Evolutionary conservation across 2,797 vertebrate genomes (phyloP), one percentile per base, ranked within the genome.

Genomic region (Protosalanx chinensis): DNA sequence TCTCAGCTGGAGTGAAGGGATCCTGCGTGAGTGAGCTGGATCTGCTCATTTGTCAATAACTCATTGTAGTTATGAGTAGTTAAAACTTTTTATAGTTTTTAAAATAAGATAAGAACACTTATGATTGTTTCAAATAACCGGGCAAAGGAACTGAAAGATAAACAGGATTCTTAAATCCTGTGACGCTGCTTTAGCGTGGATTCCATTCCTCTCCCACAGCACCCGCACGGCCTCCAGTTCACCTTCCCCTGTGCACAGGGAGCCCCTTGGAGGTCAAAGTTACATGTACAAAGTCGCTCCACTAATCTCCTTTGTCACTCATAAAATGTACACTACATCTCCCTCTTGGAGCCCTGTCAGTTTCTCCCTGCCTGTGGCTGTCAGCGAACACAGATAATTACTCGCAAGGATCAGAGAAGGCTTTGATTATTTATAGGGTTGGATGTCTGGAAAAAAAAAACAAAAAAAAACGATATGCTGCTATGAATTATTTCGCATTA

Each of bases 271-370:
- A 88, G 91, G 92, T 93, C 91, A 92, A 76, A 89, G 84, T 88
- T 88, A 68, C 89, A 88, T 90, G 91, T 91, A 90, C 79, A 91
- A 87, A 90, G 90, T 89, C 89, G 79, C 77, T 90, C 83, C 65
- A 78, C 92, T 93, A 93, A 93, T 94, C 92, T 93, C 79, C 86
- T 92, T 93, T 93, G 93, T 92, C 91, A 92, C 90, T 94, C 92
- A 93, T 93, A 93, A 93, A 93, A 93, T 92, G 91, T 92, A 94
- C 92, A 93, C 91, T 91, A 90, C 91, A 91, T 91, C 88, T 93
- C 91, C 91, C 92, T 82, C 79, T 87, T 90, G 92, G 91, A 91
- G 88, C 85, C 84, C 87, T 93, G 92, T 94, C 92, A 93, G 90
- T 92, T 93, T 89, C 86, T 85, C 80, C 83, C 90, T 89, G 90